phyloP scores from a whole-genome alignment of 1,140 invertebrate species.

The Paramacrobiotus metropolitanus region DNA sequence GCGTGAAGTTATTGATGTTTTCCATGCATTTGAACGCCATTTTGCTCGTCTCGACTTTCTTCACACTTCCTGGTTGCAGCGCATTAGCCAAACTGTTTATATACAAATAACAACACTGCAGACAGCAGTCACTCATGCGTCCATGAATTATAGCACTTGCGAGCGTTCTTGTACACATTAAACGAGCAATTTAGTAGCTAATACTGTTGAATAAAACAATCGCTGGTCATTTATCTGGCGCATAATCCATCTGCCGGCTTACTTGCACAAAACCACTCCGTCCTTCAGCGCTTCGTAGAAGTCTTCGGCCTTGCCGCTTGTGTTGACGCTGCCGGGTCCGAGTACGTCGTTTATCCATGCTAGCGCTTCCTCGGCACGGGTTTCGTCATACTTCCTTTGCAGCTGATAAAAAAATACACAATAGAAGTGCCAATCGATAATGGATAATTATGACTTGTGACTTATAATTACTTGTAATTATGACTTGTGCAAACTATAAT shows the following conservation, averaged over 20 bases:
- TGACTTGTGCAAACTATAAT: no score
- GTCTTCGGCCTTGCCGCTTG: slow-evolving; percentile 43
- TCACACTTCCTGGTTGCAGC: slow-evolving; percentile 38
- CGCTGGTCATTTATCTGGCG: no score
- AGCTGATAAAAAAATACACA: slow-evolving; percentile 37
- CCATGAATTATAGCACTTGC: no score
- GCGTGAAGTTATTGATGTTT: slow-evolving; percentile 83
- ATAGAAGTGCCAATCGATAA: no score
- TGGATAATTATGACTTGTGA: no score
- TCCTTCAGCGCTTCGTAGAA: slow-evolving; percentile 68
- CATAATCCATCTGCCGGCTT: no score
- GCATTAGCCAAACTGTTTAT: slow-evolving; percentile 18
- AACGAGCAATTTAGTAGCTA: no score
- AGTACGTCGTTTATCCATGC: slow-evolving; percentile 69
- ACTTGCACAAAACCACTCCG: slow-evolving; percentile 63
- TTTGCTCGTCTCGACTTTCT: slow-evolving; percentile 55
- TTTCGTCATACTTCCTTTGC: slow-evolving; percentile 80
- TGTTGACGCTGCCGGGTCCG: slow-evolving; percentile 44
- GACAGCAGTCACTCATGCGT: no score
- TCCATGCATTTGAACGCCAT: slow-evolving; percentile 98
- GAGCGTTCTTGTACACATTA: no score
- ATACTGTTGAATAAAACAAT: no score
- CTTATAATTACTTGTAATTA: no score
- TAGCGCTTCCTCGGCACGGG: slow-evolving; percentile 60
- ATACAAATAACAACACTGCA: no score